Conservation (phyloP, 2,797 vertebrate species). For the Morelia viridis region DNA sequence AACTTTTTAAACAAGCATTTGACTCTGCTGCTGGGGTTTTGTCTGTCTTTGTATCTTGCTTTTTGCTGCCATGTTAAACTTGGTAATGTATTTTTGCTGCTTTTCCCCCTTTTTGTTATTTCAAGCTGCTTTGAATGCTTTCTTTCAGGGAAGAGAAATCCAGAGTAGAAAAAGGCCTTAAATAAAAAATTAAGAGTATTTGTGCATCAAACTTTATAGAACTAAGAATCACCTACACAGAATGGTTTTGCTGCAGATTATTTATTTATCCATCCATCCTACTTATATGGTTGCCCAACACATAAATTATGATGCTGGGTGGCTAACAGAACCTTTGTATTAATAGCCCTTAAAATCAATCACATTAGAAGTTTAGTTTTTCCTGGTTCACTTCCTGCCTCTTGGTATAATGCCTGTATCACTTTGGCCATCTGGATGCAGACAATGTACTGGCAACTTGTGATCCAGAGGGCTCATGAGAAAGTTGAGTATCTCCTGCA, state of each 20-base stretch:
- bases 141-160: no score
- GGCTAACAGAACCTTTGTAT: not conserved
- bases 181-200: no score
- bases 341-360: not conserved
- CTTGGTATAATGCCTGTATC: not conserved
- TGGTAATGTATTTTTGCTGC: not conserved
- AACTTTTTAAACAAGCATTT: not conserved
- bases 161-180: no score
- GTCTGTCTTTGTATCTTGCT: not conserved
- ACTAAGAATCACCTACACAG: no score
- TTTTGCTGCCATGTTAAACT: not conserved
- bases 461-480: not conserved
- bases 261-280: no score
- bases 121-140: no score
- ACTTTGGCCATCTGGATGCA: not conserved
- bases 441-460: not conserved
- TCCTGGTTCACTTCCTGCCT: not conserved
- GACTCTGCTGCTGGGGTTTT: not conserved
- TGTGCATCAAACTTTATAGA: no score
- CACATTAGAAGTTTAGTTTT: not conserved
- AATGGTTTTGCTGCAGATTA: no score
- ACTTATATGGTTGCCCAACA: no score
- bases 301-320: no score
- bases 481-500: not conserved
- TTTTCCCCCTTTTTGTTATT: not conserved